Evolutionary conservation across 64 coral and sea anemone genomes (phyloP).

Genomic region (Stichodactyla mertensii): DNA sequence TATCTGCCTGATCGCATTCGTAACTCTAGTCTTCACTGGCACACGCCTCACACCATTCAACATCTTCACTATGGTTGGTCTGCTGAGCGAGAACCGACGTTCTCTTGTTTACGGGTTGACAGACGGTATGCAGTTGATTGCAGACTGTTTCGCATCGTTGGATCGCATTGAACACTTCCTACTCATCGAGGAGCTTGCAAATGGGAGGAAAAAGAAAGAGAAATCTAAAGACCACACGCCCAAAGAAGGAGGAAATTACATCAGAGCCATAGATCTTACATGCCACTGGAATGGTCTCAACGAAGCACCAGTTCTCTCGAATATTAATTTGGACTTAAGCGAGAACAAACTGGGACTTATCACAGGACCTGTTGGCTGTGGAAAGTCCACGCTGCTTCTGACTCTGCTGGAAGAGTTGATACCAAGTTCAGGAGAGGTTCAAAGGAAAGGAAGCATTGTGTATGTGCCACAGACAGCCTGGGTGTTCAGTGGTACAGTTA

Average conservation of each 20-base stretch:
- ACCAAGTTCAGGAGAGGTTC: slow-evolving; percentile 49
- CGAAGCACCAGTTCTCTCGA: slow-evolving; percentile 62
- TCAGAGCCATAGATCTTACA: slow-evolving; percentile 39
- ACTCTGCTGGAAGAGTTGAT: slow-evolving; percentile 70
- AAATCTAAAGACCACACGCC: background rate
- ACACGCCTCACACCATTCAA: slow-evolving; percentile 85
- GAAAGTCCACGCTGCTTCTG: slow-evolving; percentile 77
- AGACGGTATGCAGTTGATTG: slow-evolving; percentile 90
- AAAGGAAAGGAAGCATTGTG: slow-evolving; percentile 41
- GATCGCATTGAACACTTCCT: slow-evolving; percentile 84
- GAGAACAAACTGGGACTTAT: slow-evolving; percentile 52
- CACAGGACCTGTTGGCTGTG: slow-evolving; percentile 85
- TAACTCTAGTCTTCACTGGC: slow-evolving; percentile 86
- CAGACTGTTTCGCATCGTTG: slow-evolving; percentile 90
- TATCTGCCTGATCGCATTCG: slow-evolving; percentile 85
- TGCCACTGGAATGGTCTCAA: slow-evolving; percentile 83
- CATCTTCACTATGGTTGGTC: slow-evolving; percentile 86
- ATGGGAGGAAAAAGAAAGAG: slow-evolving; percentile 13
- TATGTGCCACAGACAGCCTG: slow-evolving; percentile 90
- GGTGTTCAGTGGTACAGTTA: slow-evolving; percentile 70
- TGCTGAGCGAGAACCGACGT: slow-evolving; percentile 85
- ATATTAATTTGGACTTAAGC: slow-evolving; percentile 56
- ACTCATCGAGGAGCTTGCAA: slow-evolving; percentile 77
- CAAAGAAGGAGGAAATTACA: background rate
- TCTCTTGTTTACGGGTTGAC: slow-evolving; percentile 88